Percentiles rank a stretch among this genome's conserved stretches.
phyloP scores from a whole-genome alignment of 1,140 invertebrate genomes.

The Drosophila yakuba region DNA sequence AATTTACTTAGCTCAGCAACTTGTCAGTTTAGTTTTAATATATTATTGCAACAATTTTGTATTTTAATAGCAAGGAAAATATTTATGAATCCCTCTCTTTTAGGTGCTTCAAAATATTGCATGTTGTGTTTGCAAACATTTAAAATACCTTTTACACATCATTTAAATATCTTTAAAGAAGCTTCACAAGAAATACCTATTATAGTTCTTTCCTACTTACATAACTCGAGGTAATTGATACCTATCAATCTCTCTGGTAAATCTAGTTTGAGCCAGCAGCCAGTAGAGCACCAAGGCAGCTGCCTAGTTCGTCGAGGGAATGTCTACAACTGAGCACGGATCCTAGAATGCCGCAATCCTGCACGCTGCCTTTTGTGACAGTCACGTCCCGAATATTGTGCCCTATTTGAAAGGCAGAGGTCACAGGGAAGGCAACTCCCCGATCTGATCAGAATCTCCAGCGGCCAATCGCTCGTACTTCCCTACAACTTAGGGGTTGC shows the following conservation, averaged over 20 bases:
- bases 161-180: too few relatives aligned
- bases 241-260: background rate
- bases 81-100: too few relatives aligned
- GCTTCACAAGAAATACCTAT: too few relatives aligned
- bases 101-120: too few relatives aligned
- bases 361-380: conserved; percentile 22
- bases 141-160: too few relatives aligned
- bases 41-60: too few relatives aligned
- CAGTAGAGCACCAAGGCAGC: background rate
- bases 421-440: conserved; percentile 56
- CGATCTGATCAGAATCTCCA: conserved; percentile 60
- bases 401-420: conserved; percentile 21
- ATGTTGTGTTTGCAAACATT: too few relatives aligned
- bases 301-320: conserved; percentile 22
- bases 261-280: background rate
- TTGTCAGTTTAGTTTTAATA: too few relatives aligned
- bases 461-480: conserved; percentile 42
- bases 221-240: background rate
- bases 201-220: background rate
- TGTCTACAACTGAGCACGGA: conserved; percentile 40
- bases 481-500: conserved; percentile 36
- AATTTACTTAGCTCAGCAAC: too few relatives aligned
- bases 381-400: conserved; percentile 54
- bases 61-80: too few relatives aligned
- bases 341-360: conserved; percentile 1